Evolutionary conservation across 30 jellyfish, hydroid and myxozoan genomes (phyloP), one percentile per base, ranked within the genome.

Genomic region (Chironex yamaguchii): DNA sequence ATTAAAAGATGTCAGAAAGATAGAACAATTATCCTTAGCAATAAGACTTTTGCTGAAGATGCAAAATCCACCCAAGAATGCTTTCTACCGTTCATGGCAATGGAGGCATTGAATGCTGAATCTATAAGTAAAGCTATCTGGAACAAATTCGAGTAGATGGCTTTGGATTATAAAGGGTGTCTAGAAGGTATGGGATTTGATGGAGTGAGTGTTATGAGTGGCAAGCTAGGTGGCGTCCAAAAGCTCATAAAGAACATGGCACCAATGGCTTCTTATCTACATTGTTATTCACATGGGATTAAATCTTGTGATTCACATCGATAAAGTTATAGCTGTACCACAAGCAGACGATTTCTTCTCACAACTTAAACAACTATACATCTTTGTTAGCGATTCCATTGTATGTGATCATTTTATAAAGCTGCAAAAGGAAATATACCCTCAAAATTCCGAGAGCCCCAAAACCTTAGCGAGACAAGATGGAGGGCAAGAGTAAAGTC

Each of bases 141-240:
- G n/a, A 64, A 50, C 63, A 21, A 64, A 64, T 50, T 64, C 3
- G 77, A 64, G 77, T 26, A 64, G 77, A 64, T 48, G 76, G 76
- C 29, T 36, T 73, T 73, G 86, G 76, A 73, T 17, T 73, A 24
- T 9, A 73, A 42, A 73, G 52, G 86, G 52, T 0, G 51, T 9
- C 76, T 73, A 36, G 49, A 30, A 2, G 86, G 76, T 11, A 20
- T 36, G 76, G 76, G 27, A 20, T 73, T 36, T 73, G 86, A 73
- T 48, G 86, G 86, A 73, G 86, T 54, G 13, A 36, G 27, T 73
- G 53, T 73, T 31, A 36, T 36, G 86, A 48, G 76, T 36, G 76
- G 86, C n/a, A 52, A 42, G 32, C 84, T 52, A 52, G 68, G 79
- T 77, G 89, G 89, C 1, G 65, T 77, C 31, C 76, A 73, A 48